Conservation (phyloP, 2,797 vertebrate species). For the Cossypha heuglini region DNA sequence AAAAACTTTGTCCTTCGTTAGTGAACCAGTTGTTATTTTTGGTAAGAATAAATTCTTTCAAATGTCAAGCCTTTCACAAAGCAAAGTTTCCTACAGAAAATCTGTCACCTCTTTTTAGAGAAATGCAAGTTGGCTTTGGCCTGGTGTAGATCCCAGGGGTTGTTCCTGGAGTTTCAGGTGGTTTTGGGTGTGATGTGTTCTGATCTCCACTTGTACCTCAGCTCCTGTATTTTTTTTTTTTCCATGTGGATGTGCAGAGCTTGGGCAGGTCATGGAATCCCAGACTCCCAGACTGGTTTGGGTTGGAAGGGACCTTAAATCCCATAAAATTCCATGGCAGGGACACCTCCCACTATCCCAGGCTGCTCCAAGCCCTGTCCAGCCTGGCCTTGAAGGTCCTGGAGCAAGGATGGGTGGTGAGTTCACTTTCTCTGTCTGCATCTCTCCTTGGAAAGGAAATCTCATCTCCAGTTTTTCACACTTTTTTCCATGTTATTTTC, state of each 20-base stretch:
- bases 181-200: not conserved
- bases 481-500: not conserved
- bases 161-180: not conserved
- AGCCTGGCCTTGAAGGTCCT: not conserved
- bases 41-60: not conserved
- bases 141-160: not conserved
- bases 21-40: not conserved
- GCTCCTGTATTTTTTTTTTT: accelerated
- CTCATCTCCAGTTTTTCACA: not conserved
- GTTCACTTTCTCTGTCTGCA: not conserved
- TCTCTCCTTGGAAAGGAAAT: not conserved
- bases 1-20: not conserved
- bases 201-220: accelerated
- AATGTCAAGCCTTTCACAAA: not conserved
- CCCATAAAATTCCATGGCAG: not conserved
- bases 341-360: not conserved
- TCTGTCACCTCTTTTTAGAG: not conserved
- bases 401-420: not conserved
- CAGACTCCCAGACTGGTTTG: not conserved
- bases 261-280: not conserved
- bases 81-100: not conserved
- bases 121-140: not conserved
- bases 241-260: accelerated
- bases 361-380: not conserved
- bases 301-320: not conserved